A percentile compares a stretch with the other conserved stretches of the same genome.
phyloP scores from a whole-genome alignment of 1,140 invertebrate genomes.

The Heterodera schachtii region DNA sequence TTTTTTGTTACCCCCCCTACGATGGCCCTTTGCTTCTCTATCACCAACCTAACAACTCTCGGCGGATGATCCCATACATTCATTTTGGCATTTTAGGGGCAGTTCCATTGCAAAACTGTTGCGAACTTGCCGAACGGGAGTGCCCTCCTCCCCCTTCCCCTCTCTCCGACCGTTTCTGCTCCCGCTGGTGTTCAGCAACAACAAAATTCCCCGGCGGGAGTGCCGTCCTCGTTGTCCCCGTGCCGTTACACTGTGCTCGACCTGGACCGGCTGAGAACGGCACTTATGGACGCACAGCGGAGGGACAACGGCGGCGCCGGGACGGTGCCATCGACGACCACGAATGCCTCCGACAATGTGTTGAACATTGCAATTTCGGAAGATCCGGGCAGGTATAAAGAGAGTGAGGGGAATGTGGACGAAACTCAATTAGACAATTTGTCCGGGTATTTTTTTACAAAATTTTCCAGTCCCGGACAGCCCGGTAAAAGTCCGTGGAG shows the following conservation, averaged over 20 bases:
- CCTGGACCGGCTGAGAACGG: neutral
- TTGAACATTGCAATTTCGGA: conserved; percentile 34
- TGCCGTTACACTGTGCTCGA: neutral
- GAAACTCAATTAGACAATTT: too few species aligned
- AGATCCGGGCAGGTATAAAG: conserved; percentile 27
- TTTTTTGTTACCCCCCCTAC: neutral
- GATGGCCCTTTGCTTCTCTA: too few species aligned
- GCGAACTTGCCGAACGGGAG: neutral
- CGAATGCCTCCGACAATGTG: too few species aligned
- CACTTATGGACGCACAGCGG: neutral
- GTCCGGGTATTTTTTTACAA: too few species aligned
- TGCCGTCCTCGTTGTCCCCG: neutral
- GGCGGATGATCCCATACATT: too few species aligned
- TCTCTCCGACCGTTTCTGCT: too few species aligned
- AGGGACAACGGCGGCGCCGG: neutral
- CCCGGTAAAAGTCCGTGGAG: too few species aligned
- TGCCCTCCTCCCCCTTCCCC: too few species aligned
- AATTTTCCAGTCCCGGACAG: too few species aligned
- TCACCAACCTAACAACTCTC: too few species aligned
- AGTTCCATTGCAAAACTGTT: conserved; percentile 34
- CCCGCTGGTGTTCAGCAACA: too few species aligned
- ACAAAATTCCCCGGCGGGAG: neutral
- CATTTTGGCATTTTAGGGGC: conserved; percentile 6
- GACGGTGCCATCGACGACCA: neutral
- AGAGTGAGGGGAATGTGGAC: too few species aligned